phyloP scores from a whole-genome alignment of 2,113 vertebrate genomes.

The Lophius piscatorius region DNA sequence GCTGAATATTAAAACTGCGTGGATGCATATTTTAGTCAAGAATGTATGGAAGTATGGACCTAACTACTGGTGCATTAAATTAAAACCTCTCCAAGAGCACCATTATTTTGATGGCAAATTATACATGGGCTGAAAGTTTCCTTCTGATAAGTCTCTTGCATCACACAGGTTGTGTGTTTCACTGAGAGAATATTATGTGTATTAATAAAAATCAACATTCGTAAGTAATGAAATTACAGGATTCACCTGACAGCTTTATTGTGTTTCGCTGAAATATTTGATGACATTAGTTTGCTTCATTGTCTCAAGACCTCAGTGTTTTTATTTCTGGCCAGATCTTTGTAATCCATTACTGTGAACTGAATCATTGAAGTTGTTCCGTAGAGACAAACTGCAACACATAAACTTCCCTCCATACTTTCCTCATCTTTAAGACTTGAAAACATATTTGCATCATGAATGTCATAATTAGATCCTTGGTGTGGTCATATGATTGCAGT shows the following conservation, averaged over 20 bases:
- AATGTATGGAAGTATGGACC: conserved; percentile 4
- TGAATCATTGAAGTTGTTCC: no score
- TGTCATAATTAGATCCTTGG: no score
- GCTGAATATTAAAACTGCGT: conserved; percentile 13
- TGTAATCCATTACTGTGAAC: background rate
- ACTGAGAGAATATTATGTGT: background rate
- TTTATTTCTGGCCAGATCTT: no score
- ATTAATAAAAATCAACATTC: conserved; percentile 1
- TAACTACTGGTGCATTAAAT: conserved; percentile 4
- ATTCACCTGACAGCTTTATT: conserved; percentile 1
- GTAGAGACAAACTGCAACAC: no score
- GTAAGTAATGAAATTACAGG: conserved; percentile 15
- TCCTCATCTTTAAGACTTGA: no score
- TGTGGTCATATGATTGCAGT: no score
- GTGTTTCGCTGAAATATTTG: conserved; percentile 4
- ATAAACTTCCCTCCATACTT: no score
- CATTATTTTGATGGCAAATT: background rate
- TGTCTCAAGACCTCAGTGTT: no score
- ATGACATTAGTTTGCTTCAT: background rate
- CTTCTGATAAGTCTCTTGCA: background rate
- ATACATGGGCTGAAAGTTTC: background rate
- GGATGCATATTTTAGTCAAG: conserved; percentile 8
- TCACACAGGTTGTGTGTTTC: background rate
- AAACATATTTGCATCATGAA: no score
- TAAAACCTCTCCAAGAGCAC: background rate